These are phyloP conservation scores for Phenacoccus solenopsis DNA, from an alignment of 1,140 invertebrate genomes.

Conservation along the genomic window DNA sequence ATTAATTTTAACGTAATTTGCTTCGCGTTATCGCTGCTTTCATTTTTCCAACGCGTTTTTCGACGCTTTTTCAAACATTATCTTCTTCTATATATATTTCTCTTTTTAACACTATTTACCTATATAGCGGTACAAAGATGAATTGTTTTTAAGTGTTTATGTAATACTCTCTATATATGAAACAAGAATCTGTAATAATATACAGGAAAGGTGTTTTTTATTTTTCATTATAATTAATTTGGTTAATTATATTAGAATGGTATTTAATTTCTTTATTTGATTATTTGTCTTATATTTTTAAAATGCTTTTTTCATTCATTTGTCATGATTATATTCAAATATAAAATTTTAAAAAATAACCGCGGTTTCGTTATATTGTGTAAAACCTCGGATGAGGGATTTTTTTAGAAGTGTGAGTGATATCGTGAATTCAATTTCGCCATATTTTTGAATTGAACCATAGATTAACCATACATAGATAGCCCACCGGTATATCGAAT, in stretches of 20 bases:
- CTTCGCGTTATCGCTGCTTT: too few relatives aligned
- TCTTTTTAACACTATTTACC: too few relatives aligned
- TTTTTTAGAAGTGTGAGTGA: too few relatives aligned
- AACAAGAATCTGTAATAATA: conserved; percentile 14
- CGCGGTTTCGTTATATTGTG: background rate
- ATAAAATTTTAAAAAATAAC: background rate
- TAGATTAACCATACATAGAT: too few relatives aligned
- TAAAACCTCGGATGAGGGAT: too few relatives aligned
- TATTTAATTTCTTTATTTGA: conserved; percentile 14
- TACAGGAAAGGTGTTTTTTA: conserved; percentile 16
- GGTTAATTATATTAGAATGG: background rate
- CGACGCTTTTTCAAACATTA: too few relatives aligned
- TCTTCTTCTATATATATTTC: too few relatives aligned
- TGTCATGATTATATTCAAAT: background rate
- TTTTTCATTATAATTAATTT: background rate
- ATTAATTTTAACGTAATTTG: too few relatives aligned
- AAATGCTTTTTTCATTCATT: conserved; percentile 17
- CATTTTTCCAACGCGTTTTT: too few relatives aligned
- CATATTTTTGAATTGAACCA: too few relatives aligned
- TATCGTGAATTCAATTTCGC: too few relatives aligned
- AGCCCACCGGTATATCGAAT: too few relatives aligned
- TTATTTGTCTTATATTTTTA: conserved; percentile 16
- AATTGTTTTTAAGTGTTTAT: background rate
- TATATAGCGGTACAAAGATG: background rate
- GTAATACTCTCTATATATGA: background rate